These are phyloP conservation scores for Colletes collaris DNA, from an alignment of 2,888 invertebrate species.

Conservation along the genomic window DNA sequence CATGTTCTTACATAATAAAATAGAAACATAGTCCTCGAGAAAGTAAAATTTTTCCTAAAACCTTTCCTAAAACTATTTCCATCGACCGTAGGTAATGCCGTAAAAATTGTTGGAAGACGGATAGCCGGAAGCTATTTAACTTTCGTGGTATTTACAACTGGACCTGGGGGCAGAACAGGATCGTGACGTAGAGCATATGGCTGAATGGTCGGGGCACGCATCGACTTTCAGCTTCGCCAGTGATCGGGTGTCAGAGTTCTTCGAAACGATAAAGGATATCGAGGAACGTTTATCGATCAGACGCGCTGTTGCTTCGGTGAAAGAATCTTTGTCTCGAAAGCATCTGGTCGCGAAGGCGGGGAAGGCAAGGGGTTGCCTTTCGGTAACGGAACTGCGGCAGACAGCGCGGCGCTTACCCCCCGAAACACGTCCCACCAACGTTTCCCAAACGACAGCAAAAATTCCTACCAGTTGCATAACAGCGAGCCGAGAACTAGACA, in stretches of 20 bases:
- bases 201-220: not conserved
- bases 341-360: not conserved
- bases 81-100: not conserved
- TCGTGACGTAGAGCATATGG: not conserved
- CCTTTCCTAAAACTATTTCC: constrained; percentile 1
- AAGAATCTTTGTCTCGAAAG: not conserved
- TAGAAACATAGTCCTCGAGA: not conserved
- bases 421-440: not conserved
- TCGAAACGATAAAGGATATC: not conserved
- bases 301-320: too few species aligned
- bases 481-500: too few species aligned
- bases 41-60: not conserved
- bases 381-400: not conserved
- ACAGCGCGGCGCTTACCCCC: not conserved
- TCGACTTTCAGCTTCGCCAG: not conserved
- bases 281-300: not conserved
- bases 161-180: not conserved
- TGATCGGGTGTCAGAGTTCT: not conserved
- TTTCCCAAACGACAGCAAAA: too few species aligned
- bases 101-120: not conserved
- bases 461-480: too few species aligned
- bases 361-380: not conserved
- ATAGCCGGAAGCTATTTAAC: constrained; percentile 13
- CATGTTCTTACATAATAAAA: too few species aligned
- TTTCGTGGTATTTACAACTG: constrained; percentile 9